Percentiles rank a stretch among this genome's conserved stretches.
These are phyloP conservation scores for Staurois parvus DNA, from an alignment of 2,797 vertebrate species.

Conservation along the genomic window DNA sequence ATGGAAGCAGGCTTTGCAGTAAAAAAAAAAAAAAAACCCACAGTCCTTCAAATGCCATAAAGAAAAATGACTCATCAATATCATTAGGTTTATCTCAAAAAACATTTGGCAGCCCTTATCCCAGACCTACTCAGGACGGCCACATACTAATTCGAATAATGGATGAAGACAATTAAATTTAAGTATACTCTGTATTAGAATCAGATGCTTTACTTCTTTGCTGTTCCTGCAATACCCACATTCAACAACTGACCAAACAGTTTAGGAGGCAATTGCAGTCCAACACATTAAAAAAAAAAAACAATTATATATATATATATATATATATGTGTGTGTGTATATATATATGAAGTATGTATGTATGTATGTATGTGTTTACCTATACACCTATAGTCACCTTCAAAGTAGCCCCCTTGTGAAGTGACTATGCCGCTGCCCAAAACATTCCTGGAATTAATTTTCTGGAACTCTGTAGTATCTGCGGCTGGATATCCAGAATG, in stretches of 20 bases:
- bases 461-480: too few species aligned
- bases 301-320: too few species aligned
- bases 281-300: too few species aligned
- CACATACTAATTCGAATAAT: not conserved
- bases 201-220: not conserved
- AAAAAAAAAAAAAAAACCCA: not conserved
- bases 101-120: not conserved
- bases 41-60: not conserved
- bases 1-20: not conserved
- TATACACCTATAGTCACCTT: too few species aligned
- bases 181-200: constrained; percentile 1
- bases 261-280: not conserved
- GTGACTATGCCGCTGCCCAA: too few species aligned
- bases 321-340: too few species aligned
- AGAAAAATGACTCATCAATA: not conserved
- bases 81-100: not conserved
- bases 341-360: too few species aligned
- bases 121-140: not conserved
- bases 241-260: not conserved
- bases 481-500: too few species aligned
- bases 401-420: too few species aligned
- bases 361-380: too few species aligned
- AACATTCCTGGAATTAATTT: too few species aligned
- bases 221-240: not conserved
- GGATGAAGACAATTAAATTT: constrained; percentile 2